Conservation (phyloP, 2,888 invertebrate genomes). For the Nomada fabriciana region DNA sequence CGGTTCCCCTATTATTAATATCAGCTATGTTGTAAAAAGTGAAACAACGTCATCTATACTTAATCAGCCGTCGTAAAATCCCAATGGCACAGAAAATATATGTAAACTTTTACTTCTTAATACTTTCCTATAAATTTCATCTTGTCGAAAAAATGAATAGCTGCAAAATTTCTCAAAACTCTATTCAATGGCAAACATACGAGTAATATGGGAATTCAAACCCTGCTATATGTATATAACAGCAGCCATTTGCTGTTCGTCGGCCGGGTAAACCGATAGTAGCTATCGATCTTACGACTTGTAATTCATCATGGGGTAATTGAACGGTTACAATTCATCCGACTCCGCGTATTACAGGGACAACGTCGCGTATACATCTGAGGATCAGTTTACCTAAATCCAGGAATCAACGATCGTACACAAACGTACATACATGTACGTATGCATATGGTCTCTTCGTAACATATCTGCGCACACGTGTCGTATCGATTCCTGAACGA, state of each 20-base stretch:
- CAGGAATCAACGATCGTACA: constrained; percentile 44
- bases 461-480: not conserved
- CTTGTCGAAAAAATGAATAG: not conserved
- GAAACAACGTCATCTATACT: too few species aligned
- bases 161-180: not conserved
- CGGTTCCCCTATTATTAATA: too few species aligned
- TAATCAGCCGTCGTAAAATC: not conserved
- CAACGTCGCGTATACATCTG: constrained; percentile 41
- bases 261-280: constrained; percentile 8
- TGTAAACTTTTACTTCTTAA: not conserved
- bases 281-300: constrained; percentile 48
- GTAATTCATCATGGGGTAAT: constrained; percentile 56
- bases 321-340: constrained; percentile 54
- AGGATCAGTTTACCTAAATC: constrained; percentile 55
- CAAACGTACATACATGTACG: not conserved
- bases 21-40: too few species aligned
- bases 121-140: not conserved
- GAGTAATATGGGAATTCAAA: not conserved
- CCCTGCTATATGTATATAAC: not conserved
- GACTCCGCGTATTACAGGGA: constrained; percentile 32
- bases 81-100: too few species aligned
- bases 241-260: not conserved
- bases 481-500: constrained; percentile 33
- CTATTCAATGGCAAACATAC: not conserved
- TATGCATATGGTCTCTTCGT: too few species aligned